phyloP scores from a whole-genome alignment of 2,113 vertebrate genomes.

The Ictalurus furcatus region DNA sequence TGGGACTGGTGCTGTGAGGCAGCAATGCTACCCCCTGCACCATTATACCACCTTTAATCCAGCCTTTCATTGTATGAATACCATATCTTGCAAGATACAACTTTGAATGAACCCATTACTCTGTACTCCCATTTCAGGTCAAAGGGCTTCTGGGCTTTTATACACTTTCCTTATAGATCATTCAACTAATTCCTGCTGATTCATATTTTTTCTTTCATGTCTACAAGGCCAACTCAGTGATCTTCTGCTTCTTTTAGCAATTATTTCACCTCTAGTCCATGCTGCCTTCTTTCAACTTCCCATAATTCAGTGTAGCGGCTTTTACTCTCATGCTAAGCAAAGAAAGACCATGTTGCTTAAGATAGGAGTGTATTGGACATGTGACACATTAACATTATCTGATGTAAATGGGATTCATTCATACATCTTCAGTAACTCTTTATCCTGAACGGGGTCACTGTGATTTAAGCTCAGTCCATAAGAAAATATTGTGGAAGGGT shows the following conservation, averaged over 20 bases:
- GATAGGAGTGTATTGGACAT: background rate
- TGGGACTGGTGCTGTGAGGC: background rate
- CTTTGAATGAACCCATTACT: background rate
- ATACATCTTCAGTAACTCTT: background rate
- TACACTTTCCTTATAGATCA: background rate
- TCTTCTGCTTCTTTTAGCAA: background rate
- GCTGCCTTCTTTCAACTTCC: background rate
- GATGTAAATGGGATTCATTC: background rate
- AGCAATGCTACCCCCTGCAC: background rate
- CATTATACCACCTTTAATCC: conserved; percentile 9
- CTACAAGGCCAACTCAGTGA: background rate
- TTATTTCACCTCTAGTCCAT: background rate
- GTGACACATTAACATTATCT: background rate
- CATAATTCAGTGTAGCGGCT: background rate
- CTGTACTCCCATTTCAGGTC: background rate
- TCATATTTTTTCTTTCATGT: background rate
- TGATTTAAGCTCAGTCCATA: background rate
- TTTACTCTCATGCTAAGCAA: background rate
- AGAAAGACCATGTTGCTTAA: background rate
- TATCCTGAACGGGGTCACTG: background rate
- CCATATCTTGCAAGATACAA: background rate
- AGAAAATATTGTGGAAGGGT: background rate
- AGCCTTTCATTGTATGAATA: background rate
- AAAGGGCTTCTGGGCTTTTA: background rate
- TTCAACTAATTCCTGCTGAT: background rate